Evolutionary conservation across 2,797 vertebrate species (phyloP).

Genomic region (Notolepis coatsorum): DNA sequence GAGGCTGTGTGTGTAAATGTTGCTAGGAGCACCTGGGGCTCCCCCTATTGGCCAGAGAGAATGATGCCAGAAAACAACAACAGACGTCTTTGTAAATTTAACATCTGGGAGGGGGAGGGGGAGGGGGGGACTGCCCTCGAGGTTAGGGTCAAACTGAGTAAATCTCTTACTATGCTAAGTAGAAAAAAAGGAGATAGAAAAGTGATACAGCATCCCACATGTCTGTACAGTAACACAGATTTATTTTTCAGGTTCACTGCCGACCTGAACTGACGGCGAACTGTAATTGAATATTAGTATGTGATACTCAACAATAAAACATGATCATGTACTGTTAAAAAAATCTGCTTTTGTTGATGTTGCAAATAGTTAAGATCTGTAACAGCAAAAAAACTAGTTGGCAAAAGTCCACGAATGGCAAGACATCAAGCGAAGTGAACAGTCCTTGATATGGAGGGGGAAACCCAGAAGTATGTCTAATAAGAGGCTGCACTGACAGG

Average conservation of each 20-base stretch:
- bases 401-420: background rate
- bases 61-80: conserved; percentile 19
- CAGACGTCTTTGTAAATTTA: conserved; percentile 15
- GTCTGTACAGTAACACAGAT: background rate
- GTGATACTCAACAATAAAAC: background rate
- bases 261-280: background rate
- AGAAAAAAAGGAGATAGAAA: conserved; percentile 9
- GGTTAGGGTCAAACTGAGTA: conserved; percentile 1
- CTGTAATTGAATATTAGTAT: background rate
- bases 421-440: background rate
- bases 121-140: background rate
- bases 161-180: background rate
- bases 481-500: no score
- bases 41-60: conserved; percentile 70
- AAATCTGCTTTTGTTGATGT: background rate
- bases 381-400: background rate
- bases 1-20: conserved; percentile 10
- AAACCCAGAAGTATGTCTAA: no score
- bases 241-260: conserved; percentile 10
- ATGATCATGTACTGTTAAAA: background rate
- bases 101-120: background rate
- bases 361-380: background rate
- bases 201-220: background rate
- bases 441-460: no score
- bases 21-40: conserved; percentile 62